These are phyloP conservation scores for Arothron firmamentum DNA, from an alignment of 2,113 vertebrate genomes.

Conservation along the genomic window DNA sequence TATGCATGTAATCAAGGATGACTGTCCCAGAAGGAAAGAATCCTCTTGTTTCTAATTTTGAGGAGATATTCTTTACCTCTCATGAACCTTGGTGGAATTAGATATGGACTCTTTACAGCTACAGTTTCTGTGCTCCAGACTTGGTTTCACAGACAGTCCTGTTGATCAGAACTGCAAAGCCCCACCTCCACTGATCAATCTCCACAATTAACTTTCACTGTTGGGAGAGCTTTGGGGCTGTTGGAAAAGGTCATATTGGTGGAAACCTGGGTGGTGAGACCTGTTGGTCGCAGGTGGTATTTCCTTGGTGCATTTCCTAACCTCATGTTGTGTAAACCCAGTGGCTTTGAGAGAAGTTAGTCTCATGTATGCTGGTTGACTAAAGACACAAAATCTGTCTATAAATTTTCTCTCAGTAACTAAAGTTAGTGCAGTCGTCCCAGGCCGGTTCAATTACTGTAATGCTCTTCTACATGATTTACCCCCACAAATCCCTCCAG, in stretches of 20 bases:
- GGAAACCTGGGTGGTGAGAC: slow-evolving; percentile 7
- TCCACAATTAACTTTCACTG: slow-evolving; percentile 26
- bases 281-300: slow-evolving; percentile 25
- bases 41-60: slow-evolving; percentile 4
- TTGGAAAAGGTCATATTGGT: slow-evolving; percentile 27
- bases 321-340: neutral
- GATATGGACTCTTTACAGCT: slow-evolving; percentile 1
- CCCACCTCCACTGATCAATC: slow-evolving; percentile 20
- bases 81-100: neutral
- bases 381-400: too few species aligned
- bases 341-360: too few species aligned
- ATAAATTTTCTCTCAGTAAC: too few species aligned
- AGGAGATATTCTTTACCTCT: slow-evolving; percentile 5
- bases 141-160: slow-evolving; percentile 33
- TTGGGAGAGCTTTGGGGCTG: neutral
- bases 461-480: too few species aligned
- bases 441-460: too few species aligned
- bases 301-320: slow-evolving; percentile 14
- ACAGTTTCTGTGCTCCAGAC: slow-evolving; percentile 17
- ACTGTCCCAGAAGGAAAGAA: slow-evolving; percentile 4
- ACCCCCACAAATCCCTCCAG: too few species aligned
- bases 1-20: slow-evolving; percentile 22
- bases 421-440: too few species aligned
- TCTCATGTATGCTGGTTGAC: too few species aligned
- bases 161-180: slow-evolving; percentile 34